Evolutionary conservation across 2,113 vertebrate species (phyloP).

Genomic region (Camelus bactrianus): DNA sequence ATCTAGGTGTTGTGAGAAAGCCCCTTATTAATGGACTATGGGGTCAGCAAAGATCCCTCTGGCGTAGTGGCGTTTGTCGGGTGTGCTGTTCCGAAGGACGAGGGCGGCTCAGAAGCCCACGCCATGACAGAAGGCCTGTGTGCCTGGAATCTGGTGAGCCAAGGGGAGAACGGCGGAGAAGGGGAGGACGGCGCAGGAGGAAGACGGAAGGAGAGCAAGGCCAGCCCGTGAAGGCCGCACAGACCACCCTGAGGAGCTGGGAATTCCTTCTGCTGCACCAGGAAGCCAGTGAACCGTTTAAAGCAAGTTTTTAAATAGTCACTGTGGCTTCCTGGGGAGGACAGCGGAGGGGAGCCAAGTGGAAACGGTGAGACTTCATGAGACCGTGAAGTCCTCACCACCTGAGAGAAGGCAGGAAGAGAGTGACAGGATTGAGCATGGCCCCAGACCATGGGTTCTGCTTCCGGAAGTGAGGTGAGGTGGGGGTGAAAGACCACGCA

Average conservation of each 20-base stretch:
- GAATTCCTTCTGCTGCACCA: not conserved
- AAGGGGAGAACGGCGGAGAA: not conserved
- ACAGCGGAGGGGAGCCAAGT: not conserved
- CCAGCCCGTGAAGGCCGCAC: fast-evolving
- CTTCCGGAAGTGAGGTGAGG: not conserved
- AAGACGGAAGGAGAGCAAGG: not conserved
- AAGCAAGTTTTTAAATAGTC: not conserved
- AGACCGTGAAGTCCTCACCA: not conserved
- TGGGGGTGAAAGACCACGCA: not conserved
- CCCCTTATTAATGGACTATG: no score
- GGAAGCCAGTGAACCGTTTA: not conserved
- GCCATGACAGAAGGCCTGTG: no score
- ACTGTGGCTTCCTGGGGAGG: slow-evolving; percentile 5
- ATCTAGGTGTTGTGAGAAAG: not conserved
- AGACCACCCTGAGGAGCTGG: not conserved
- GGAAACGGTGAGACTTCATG: not conserved
- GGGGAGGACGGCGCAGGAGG: no score
- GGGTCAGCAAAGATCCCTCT: not conserved
- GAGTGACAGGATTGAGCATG: not conserved
- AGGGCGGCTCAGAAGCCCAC: not conserved
- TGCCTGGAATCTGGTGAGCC: not conserved
- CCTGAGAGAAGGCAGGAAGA: not conserved
- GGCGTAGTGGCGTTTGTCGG: no score
- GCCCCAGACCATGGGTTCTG: not conserved
- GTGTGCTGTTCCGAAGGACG: not conserved